Evolutionary conservation across 2,113 vertebrate species (phyloP), one percentile per base, ranked within the genome.

Genomic region (Myotis davidii): DNA sequence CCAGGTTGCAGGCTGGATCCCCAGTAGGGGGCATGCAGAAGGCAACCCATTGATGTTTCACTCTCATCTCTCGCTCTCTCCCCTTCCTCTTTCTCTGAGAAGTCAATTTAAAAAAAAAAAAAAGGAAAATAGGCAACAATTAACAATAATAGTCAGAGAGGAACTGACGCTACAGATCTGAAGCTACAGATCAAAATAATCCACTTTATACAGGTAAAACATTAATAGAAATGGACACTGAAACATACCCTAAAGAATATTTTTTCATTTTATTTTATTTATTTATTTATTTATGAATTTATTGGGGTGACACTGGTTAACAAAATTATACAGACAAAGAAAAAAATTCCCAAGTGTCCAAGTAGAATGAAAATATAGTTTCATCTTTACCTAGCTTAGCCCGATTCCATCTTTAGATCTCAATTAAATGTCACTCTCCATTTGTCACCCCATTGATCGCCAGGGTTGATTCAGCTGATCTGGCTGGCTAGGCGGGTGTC

Each of bases 131-230:
- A 76, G 64, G 11, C 14, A 88, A 54, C 3, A 72, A 86, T 61
- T 39, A 91, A 54, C 20, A 34, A 5, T n/a, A 48, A 56, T 2
- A 74, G 54, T 29, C 48, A 81, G 65, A n/a, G 23, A 83, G 23
- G 45, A 81, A 12, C 39, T 82, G 5, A 72, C 85, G 2, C 21
- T 59, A 77, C 5, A 92, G 20, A 65, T 23, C 12, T 65, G n/a
- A 93, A 91, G 23, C n/a, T 37, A 93, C 1, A 85, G 27, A 45
- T 72, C 4, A 90, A 91, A 93, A 77, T 56, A 74, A 81, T 74
- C 27, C 10, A 23, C 29, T 56, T 45, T 59, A 56, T 56, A 56
- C 34, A 88, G 73, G 21, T 34, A 85, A 89, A 82, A 67, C 73
- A 54, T 39, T 48, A 74, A 65, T 8, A 88, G 37, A 77, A 91